phyloP scores from a whole-genome alignment of 2,888 invertebrate genomes.

The Thymelicus acteon region DNA sequence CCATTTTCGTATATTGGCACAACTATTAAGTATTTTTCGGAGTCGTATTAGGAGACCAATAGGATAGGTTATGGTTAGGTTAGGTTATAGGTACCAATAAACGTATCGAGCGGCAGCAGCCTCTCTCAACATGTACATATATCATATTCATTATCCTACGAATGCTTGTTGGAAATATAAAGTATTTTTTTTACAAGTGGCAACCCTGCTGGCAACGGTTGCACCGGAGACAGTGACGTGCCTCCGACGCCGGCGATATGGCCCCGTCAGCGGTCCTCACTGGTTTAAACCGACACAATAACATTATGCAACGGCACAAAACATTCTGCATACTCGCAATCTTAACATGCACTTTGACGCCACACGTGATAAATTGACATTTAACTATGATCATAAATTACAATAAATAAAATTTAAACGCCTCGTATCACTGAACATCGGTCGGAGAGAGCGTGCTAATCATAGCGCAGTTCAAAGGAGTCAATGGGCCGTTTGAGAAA shows the following conservation, averaged over 20 bases:
- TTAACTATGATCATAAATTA: constrained; percentile 41
- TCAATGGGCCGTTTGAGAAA: constrained; percentile 46
- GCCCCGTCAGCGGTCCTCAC: constrained; percentile 46
- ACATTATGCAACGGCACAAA: constrained; percentile 46
- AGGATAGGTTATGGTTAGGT: too few species aligned
- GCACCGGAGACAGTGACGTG: constrained; percentile 39
- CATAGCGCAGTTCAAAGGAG: constrained; percentile 32
- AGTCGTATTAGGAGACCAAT: too few species aligned
- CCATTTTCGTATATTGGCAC: too few species aligned
- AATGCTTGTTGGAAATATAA: too few species aligned
- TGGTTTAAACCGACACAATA: constrained; percentile 41
- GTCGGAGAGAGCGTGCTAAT: constrained; percentile 29
- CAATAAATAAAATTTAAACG: constrained; percentile 5
- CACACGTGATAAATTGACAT: constrained; percentile 42
- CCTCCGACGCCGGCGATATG: constrained; percentile 37
- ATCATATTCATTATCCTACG: too few species aligned
- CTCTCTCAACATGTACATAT: too few species aligned
- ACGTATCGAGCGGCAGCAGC: too few species aligned
- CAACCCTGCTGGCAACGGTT: constrained; percentile 38
- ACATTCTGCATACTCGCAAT: constrained; percentile 31
- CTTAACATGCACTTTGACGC: constrained; percentile 30
- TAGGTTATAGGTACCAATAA: too few species aligned
- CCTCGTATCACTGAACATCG: constrained; percentile 10
- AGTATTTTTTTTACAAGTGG: not conserved
- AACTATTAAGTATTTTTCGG: too few species aligned